Evolutionary conservation across 1,140 invertebrate species (phyloP).

Genomic region (Zaprionus ghesquierei): DNA sequence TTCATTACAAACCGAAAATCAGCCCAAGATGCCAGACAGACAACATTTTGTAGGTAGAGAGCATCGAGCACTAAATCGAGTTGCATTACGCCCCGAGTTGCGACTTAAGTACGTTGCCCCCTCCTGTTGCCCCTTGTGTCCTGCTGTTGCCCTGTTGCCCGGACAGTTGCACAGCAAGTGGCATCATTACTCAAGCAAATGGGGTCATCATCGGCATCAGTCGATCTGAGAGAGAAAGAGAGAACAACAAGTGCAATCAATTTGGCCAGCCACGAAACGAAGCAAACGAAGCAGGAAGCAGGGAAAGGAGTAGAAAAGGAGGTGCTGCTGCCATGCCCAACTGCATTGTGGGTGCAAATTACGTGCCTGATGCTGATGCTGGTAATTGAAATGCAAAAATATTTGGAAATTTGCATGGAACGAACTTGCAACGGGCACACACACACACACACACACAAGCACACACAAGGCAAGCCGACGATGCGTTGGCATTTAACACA

Average conservation of each 20-base stretch:
- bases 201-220: constrained; percentile 67
- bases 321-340: neutral
- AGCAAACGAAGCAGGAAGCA: no score
- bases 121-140: neutral
- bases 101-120: constrained; percentile 18
- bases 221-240: no score
- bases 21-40: constrained; percentile 36
- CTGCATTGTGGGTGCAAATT: constrained; percentile 45
- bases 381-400: constrained; percentile 77
- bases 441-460: no score
- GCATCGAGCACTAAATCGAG: constrained; percentile 53
- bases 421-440: constrained; percentile 23
- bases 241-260: constrained; percentile 72
- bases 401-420: constrained; percentile 67
- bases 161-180: constrained; percentile 47
- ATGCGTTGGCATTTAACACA: constrained; percentile 43
- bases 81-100: constrained; percentile 27
- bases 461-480: constrained; percentile 26
- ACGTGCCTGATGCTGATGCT: constrained; percentile 57
- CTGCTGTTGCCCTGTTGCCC: neutral
- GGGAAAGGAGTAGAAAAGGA: no score
- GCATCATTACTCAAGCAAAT: constrained; percentile 78
- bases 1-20: constrained; percentile 67
- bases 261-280: constrained; percentile 39
- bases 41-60: neutral